phyloP scores from a whole-genome alignment of 2,888 invertebrate species.

The Caenorhabditis becei region DNA sequence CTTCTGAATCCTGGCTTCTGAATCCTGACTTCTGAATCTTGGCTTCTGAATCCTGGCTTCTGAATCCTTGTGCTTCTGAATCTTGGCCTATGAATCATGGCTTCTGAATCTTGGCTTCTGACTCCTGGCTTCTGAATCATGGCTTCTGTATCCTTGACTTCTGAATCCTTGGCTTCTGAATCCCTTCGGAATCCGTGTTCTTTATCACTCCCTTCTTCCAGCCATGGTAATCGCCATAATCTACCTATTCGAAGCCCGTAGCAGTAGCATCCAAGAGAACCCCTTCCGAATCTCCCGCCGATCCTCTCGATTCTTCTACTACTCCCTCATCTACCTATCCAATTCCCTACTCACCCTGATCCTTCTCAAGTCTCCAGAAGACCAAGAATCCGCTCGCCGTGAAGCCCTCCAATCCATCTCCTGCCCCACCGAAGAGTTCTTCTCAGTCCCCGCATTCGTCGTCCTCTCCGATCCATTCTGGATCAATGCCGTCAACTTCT shows the following conservation, averaged over 20 bases:
- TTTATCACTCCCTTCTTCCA: neutral
- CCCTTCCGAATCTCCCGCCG: neutral
- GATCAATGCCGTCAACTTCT: neutral
- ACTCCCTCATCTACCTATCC: neutral
- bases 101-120: too few relatives aligned
- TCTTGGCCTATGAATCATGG: too few relatives aligned
- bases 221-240: neutral
- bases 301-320: neutral
- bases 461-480: neutral
- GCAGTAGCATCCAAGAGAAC: neutral
- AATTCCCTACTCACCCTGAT: neutral
- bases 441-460: neutral
- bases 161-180: too few relatives aligned
- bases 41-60: too few relatives aligned
- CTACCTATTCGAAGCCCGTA: neutral
- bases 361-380: neutral
- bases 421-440: neutral
- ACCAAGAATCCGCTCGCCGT: neutral
- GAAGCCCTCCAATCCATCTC: neutral
- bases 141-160: too few relatives aligned
- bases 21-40: too few relatives aligned
- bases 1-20: too few relatives aligned
- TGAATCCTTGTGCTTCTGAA: too few relatives aligned
- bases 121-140: too few relatives aligned
- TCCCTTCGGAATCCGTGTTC: too few relatives aligned